Conservation (phyloP, 2,113 vertebrate genomes). For the Sigmodon hispidus region DNA sequence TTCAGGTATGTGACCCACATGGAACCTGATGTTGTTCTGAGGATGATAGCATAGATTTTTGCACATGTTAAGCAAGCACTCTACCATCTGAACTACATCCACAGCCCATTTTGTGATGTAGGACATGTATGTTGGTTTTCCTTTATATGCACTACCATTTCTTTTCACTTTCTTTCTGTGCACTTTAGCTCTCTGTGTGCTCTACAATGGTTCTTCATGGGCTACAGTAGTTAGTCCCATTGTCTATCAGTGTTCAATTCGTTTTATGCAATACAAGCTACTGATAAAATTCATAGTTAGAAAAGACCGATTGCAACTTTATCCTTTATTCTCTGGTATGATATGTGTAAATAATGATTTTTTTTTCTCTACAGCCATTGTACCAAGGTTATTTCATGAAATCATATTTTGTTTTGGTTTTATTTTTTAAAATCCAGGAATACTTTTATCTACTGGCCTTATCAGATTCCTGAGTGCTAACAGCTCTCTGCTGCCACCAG, state of each 20-base stretch:
- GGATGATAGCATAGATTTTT: neutral
- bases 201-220: neutral
- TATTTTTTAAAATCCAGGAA: neutral
- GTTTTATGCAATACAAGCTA: neutral
- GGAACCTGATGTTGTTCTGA: neutral
- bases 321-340: neutral
- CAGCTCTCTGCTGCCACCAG: neutral
- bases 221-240: neutral
- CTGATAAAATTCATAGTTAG: neutral
- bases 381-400: neutral
- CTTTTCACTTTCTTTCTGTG: neutral
- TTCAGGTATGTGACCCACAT: neutral
- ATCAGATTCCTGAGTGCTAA: neutral
- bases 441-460: fast-evolving
- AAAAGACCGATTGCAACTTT: neutral
- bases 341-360: neutral
- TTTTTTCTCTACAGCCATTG: neutral
- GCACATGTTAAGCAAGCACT: neutral
- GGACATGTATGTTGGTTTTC: neutral
- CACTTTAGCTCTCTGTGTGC: neutral
- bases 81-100: neutral
- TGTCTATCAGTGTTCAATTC: neutral
- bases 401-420: neutral
- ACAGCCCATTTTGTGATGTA: neutral
- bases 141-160: neutral